Conservation (phyloP, 2,888 invertebrate genomes). For the Heteromyza rotundicornis region DNA sequence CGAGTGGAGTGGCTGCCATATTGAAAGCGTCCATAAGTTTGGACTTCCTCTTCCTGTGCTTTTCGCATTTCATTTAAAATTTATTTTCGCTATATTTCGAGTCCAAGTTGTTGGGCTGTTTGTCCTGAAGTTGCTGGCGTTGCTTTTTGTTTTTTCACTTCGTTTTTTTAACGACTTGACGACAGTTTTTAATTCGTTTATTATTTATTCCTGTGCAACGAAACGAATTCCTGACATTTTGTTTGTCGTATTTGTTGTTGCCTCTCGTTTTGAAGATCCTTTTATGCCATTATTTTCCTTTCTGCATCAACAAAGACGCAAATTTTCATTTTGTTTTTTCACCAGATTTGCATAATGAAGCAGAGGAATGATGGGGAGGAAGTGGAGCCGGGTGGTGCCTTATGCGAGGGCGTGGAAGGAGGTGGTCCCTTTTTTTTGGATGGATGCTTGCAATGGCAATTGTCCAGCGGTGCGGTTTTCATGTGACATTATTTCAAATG, state of each 20-base stretch:
- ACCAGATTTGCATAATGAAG: conserved; percentile 52
- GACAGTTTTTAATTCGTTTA: conserved; percentile 54
- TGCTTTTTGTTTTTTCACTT: not conserved
- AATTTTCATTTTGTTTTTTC: conserved; percentile 41
- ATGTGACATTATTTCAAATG: too few relatives aligned
- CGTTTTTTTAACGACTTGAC: conserved; percentile 19
- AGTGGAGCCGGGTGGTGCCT: too few relatives aligned
- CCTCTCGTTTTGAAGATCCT: conserved; percentile 24
- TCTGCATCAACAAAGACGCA: conserved; percentile 30
- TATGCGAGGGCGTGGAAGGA: conserved; percentile 21
- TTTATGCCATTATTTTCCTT: conserved; percentile 29
- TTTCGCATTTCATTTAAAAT: not conserved
- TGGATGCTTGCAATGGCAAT: not conserved
- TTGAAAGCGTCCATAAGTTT: conserved; percentile 23
- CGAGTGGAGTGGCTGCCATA: conserved; percentile 32
- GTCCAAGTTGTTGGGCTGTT: not conserved
- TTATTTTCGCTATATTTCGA: not conserved
- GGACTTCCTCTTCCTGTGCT: not conserved
- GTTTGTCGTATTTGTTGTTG: conserved; percentile 30
- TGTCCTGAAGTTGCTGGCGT: not conserved
- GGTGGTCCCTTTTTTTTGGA: conserved; percentile 16
- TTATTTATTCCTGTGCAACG: conserved; percentile 48
- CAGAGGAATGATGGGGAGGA: conserved; percentile 26
- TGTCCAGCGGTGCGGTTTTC: not conserved
- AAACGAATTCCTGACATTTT: conserved; percentile 24